Percentiles rank a stretch among this genome's conserved stretches.
Conservation (phyloP, 2,888 invertebrate genomes). For the Orthosia gracilis region DNA sequence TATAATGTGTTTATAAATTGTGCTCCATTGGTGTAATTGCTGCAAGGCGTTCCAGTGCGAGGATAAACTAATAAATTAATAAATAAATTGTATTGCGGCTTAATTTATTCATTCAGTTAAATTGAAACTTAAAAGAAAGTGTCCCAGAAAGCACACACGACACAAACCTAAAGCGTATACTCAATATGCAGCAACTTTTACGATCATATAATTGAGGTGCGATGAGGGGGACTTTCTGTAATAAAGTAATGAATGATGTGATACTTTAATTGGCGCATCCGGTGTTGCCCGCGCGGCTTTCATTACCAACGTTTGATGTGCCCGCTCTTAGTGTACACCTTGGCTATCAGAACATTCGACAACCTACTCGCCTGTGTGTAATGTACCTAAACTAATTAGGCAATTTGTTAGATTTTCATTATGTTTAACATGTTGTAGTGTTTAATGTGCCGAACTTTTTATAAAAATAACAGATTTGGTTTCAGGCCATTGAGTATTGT, state of each 20-base stretch:
- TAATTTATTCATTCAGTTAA: background rate
- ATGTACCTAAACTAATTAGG: slow-evolving; percentile 73
- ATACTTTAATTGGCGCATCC: slow-evolving; percentile 86
- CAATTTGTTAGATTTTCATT: slow-evolving; percentile 57
- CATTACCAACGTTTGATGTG: slow-evolving; percentile 80
- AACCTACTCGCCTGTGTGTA: slow-evolving; percentile 64
- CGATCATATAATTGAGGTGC: slow-evolving; percentile 69
- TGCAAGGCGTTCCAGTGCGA: no score
- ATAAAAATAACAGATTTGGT: slow-evolving; percentile 44
- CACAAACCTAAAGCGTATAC: slow-evolving; percentile 33
- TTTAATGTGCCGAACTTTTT: slow-evolving; percentile 42
- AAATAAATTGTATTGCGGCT: no score
- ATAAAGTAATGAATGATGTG: slow-evolving; percentile 87
- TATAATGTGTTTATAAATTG: no score
- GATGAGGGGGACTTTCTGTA: slow-evolving; percentile 74
- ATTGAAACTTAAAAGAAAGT: background rate
- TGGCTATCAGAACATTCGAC: slow-evolving; percentile 73
- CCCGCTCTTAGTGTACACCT: slow-evolving; percentile 77
- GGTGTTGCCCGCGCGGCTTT: slow-evolving; percentile 74
- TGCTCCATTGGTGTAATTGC: no score
- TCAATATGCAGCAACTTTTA: slow-evolving; percentile 63
- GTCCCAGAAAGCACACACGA: slow-evolving; percentile 25
- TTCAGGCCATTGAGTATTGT: slow-evolving; percentile 41
- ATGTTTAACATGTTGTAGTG: slow-evolving; percentile 39
- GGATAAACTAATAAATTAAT: no score